Base-by-base conservation (phyloP, 2,113 vertebrate species). In the Hydrochoerus hydrochaeris region DNA sequence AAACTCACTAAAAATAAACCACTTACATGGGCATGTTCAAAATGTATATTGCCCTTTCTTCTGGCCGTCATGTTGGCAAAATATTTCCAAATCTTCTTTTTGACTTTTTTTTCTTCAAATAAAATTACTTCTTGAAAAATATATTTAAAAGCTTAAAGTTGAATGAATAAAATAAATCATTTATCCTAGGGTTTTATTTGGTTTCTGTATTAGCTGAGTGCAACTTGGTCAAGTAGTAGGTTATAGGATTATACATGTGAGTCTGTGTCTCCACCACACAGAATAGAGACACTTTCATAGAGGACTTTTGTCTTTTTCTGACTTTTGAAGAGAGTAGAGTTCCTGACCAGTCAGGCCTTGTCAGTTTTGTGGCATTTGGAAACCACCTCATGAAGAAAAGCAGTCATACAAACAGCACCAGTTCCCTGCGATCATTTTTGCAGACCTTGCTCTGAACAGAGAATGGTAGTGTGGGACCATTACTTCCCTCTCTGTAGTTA, bases 1-100 rank as follows among this genome's bases (percentile, higher is more conserved):
- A 92, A 82, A 62, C 52, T 85, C 81, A 80, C 58, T 91, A 52
- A 93, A 95, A 83, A 95, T 87, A 95, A 77, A 63, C 62, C 63
- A 58, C 85, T 96, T 78, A 22, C 20, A 63, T 75, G 49, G 38
- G 24, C 20, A 17, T 95, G 81, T 24, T 90, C 67, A 87, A 89
- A 87, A 58, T 83, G 57, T 67, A 90, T 82, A 71, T 78, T 71
- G 71, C 58, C 82, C 94, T 96, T 91, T 88, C 58, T 94, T 78
- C 49, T 78, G 58, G 30, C 52, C 49, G 87, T 96, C n/a, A 9
- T 67, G 90, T 95, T 96, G 80, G 12, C 80, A 91, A 97, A 91
- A 93, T 91, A 89, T 16, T 97, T 86, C 58, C 65, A 17, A 83
- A 62, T 94, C 81, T 92, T 71, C 82, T 81, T 44, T 82, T 95